These are phyloP conservation scores for Drosophila ohnishii DNA, from an alignment of 1,140 invertebrate genomes.

Conservation along the genomic window DNA sequence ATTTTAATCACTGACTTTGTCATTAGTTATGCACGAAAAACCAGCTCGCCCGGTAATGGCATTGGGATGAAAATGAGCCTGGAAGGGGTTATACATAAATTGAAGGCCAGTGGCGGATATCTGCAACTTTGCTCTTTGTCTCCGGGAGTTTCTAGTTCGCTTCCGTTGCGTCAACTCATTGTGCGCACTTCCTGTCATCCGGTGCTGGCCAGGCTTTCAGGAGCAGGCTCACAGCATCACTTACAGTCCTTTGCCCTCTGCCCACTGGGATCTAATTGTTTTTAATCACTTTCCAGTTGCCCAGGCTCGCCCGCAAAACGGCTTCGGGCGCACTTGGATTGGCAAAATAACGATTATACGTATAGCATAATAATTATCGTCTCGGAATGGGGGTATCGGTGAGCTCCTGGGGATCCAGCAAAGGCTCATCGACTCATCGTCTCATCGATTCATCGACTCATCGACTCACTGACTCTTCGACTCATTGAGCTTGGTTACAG, in stretches of 20 bases:
- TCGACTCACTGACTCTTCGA: background rate
- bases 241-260: background rate
- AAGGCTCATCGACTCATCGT: background rate
- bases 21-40: constrained; percentile 65
- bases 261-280: constrained; percentile 59
- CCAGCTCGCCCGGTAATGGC: background rate
- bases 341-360: constrained; percentile 60
- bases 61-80: background rate
- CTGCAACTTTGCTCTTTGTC: constrained; percentile 53
- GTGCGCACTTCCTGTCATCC: constrained; percentile 77
- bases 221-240: constrained; percentile 20
- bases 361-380: constrained; percentile 52
- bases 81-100: constrained; percentile 45
- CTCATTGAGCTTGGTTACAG: background rate
- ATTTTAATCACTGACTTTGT: constrained; percentile 73
- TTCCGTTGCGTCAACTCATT: constrained; percentile 74
- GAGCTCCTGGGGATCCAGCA: background rate
- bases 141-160: constrained; percentile 51
- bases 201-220: constrained; percentile 7
- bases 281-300: constrained; percentile 73
- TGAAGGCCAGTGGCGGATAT: constrained; percentile 44
- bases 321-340: constrained; percentile 55
- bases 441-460: no score
- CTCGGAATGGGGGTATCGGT: background rate
- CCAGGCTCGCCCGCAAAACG: constrained; percentile 38